A percentile compares a stretch with the other conserved stretches of the same genome.
These are phyloP conservation scores for Nycticebus coucang DNA, from an alignment of 2,113 vertebrate species.

Conservation along the genomic window DNA sequence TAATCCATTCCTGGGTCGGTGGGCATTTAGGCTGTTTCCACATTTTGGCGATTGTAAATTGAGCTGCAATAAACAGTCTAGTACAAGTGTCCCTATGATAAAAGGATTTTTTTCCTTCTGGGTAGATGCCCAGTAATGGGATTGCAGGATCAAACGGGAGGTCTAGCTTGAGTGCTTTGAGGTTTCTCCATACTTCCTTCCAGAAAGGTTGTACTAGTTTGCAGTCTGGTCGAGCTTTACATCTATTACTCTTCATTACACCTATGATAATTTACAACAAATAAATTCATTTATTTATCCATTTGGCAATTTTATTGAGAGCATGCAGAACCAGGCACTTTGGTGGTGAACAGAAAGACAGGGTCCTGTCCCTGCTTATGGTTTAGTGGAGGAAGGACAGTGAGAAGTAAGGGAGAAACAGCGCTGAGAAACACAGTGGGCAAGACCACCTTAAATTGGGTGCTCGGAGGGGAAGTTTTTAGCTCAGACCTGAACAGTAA, in stretches of 20 bases:
- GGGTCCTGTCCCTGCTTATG: background rate
- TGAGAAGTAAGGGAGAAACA: background rate
- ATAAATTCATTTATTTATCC: background rate
- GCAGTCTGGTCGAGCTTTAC: too few species aligned
- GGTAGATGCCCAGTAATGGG: too few species aligned
- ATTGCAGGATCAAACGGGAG: too few species aligned
- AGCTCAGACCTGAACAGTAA: background rate
- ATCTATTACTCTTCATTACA: background rate
- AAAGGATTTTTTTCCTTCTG: too few species aligned
- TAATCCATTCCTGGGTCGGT: too few species aligned
- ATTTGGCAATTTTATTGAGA: background rate
- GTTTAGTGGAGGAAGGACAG: background rate
- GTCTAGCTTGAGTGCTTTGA: too few species aligned
- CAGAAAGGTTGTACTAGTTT: too few species aligned
- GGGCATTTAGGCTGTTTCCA: too few species aligned
- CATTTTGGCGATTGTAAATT: too few species aligned
- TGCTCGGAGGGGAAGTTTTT: background rate
- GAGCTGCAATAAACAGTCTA: too few species aligned
- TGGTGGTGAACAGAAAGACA: background rate
- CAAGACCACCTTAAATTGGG: background rate
- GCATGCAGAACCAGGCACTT: background rate
- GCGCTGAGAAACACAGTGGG: rapidly evolving
- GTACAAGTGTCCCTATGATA: too few species aligned
- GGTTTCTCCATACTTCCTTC: too few species aligned
- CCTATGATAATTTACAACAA: background rate